Percentiles rank a stretch among this genome's conserved stretches.
Conservation (phyloP, 2,888 invertebrate species). For the Macrosoma leucophasiata region DNA sequence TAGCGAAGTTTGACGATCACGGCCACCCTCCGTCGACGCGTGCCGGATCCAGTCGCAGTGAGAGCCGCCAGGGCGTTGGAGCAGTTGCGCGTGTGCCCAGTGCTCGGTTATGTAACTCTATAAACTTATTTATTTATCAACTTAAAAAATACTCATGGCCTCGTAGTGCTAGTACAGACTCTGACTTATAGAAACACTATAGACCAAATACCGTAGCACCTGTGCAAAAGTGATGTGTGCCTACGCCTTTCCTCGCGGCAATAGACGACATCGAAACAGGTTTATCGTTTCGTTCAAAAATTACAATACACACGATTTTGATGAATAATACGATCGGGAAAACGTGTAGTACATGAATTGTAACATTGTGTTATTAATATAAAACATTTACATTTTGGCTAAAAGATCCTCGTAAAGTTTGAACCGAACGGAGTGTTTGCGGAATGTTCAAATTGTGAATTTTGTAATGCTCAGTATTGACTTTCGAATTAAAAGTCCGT, state of each 20-base stretch:
- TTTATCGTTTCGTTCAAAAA: conserved; percentile 56
- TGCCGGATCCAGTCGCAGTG: conserved; percentile 69
- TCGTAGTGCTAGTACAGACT: conserved; percentile 9
- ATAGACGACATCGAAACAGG: conserved; percentile 56
- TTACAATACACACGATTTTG: conserved; percentile 18
- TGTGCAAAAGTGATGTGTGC: conserved; percentile 65
- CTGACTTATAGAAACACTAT: conserved; percentile 10
- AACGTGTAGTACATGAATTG: conserved; percentile 2
- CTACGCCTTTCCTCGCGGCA: conserved; percentile 51
- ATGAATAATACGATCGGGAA: conserved; percentile 4
- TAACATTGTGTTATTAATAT: no score
- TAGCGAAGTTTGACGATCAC: conserved; percentile 71
- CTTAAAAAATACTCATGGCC: conserved; percentile 41
- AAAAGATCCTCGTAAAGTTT: no score
- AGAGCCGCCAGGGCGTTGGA: conserved; percentile 68
- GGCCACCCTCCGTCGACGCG: conserved; percentile 67
- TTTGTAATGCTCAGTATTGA: no score
- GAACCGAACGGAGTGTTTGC: not conserved
- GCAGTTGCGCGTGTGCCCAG: conserved; percentile 55
- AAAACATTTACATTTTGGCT: no score
- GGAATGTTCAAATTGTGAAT: not conserved
- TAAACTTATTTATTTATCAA: conserved; percentile 71
- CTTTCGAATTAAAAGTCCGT: conserved; percentile 57
- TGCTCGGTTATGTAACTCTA: conserved; percentile 71
- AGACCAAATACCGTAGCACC: conserved; percentile 23